Conservation (phyloP, 2,888 invertebrate species). For the Hirtodrosophila histrioides region DNA sequence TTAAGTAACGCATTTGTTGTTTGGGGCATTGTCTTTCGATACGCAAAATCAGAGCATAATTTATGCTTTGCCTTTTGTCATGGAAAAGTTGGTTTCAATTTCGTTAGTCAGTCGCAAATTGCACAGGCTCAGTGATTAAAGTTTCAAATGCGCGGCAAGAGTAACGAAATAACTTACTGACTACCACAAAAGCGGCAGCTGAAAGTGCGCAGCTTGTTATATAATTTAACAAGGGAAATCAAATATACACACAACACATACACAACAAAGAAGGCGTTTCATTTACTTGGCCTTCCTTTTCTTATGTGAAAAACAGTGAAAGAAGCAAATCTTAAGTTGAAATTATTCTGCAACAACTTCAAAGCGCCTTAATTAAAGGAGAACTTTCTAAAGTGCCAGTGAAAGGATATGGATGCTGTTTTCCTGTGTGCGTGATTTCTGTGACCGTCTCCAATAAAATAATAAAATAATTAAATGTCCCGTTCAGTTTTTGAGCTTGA, state of each 20-base stretch:
- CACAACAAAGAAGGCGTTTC: not conserved
- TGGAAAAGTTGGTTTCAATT: conserved; percentile 8
- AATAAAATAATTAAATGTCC: conserved; percentile 25
- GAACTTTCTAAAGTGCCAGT: conserved; percentile 15
- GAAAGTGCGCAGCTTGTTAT: conserved; percentile 20
- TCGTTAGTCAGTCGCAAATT: conserved; percentile 17
- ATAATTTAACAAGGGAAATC: conserved; percentile 25
- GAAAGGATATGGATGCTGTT: not conserved
- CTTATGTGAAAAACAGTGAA: not conserved
- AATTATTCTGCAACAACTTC: conserved; percentile 37
- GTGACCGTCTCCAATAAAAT: conserved; percentile 10
- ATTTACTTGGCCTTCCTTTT: conserved; percentile 1
- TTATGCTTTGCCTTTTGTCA: conserved; percentile 17
- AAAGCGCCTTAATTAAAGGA: conserved; percentile 42
- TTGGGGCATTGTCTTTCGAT: not conserved
- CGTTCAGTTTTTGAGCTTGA: conserved; percentile 1
- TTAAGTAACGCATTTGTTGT: conserved; percentile 8
- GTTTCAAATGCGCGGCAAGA: conserved; percentile 37
- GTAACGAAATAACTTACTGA: conserved; percentile 21
- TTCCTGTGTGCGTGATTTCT: not conserved
- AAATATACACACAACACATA: not conserved
- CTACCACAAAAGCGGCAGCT: conserved; percentile 8
- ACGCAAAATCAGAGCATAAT: conserved; percentile 16
- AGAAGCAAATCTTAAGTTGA: conserved; percentile 6
- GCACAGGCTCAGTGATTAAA: conserved; percentile 35